These are phyloP conservation scores for Cynaeus angustus DNA, from an alignment of 2,888 invertebrate genomes.

Conservation along the genomic window DNA sequence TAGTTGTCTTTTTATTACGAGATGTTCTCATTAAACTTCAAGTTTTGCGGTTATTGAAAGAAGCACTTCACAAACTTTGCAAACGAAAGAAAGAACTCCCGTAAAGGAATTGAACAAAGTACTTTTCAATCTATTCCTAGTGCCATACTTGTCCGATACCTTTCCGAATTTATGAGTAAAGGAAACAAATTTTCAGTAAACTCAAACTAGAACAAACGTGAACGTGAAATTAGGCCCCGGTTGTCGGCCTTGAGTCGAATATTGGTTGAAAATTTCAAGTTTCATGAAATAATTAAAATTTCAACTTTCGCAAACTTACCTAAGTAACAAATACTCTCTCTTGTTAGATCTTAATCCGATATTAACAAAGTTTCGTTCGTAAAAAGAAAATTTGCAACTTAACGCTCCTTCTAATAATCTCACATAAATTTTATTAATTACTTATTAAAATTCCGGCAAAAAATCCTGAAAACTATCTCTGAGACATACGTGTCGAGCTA, in stretches of 20 bases:
- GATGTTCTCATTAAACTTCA: background rate
- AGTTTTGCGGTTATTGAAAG: constrained; percentile 2
- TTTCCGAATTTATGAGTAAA: background rate
- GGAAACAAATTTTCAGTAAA: background rate
- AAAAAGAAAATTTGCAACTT: constrained; percentile 6
- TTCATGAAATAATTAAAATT: constrained; percentile 18
- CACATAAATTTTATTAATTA: background rate
- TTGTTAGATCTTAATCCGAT: constrained; percentile 8
- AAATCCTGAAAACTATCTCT: background rate
- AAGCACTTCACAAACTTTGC: background rate
- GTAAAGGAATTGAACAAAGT: background rate
- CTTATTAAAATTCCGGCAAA: constrained; percentile 1
- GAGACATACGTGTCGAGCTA: no score
- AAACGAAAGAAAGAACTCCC: constrained; percentile 1
- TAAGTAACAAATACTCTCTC: constrained; percentile 14
- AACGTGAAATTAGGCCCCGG: background rate
- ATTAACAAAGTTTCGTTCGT: constrained; percentile 8
- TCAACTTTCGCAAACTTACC: constrained; percentile 11
- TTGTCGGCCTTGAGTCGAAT: background rate
- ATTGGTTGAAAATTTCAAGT: background rate
- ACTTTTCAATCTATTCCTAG: constrained; percentile 8
- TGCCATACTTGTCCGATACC: constrained; percentile 2
- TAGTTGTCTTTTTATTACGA: background rate
- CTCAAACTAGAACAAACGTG: no score
- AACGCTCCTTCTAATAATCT: constrained; percentile 6